Percentiles rank a stretch among this genome's conserved stretches.
phyloP scores from a whole-genome alignment of 2,113 vertebrate species.

The Thryonomys swinderianus region DNA sequence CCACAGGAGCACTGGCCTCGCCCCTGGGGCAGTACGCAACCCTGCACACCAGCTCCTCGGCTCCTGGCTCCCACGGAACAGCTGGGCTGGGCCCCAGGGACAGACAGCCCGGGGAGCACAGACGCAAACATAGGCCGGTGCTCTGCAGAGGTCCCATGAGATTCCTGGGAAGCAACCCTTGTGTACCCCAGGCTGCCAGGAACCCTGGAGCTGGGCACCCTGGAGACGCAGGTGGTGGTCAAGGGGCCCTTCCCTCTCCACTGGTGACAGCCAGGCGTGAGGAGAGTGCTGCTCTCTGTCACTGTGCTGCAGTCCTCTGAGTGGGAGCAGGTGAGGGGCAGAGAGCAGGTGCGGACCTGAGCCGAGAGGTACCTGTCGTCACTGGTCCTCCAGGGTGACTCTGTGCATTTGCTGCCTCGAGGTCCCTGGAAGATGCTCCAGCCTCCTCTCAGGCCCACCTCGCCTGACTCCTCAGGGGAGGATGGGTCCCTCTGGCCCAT shows the following conservation, averaged over 20 bases:
- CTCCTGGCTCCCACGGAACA: neutral
- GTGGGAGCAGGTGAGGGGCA: neutral
- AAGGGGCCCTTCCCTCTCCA: neutral
- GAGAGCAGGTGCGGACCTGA: neutral
- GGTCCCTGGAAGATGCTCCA: constrained; percentile 41
- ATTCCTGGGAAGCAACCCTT: neutral
- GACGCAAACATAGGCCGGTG: neutral
- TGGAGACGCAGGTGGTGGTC: neutral
- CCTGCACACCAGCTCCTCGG: neutral
- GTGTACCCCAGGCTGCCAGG: neutral
- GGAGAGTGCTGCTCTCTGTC: neutral
- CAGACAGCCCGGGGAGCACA: neutral
- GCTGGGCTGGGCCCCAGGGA: neutral
- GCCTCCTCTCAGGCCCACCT: neutral
- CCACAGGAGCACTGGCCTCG: neutral
- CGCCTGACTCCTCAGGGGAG: neutral
- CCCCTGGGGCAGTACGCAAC: neutral
- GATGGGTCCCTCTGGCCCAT: neutral
- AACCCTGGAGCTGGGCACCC: neutral
- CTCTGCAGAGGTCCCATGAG: neutral
- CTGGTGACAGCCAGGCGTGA: neutral
- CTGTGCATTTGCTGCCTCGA: neutral
- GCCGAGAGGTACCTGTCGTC: neutral
- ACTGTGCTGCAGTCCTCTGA: neutral
- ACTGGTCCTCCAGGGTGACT: neutral